A percentile compares a stretch with the other conserved stretches of the same genome.
Conservation (phyloP, 2,113 vertebrate species). For the Hyaena hyaena region DNA sequence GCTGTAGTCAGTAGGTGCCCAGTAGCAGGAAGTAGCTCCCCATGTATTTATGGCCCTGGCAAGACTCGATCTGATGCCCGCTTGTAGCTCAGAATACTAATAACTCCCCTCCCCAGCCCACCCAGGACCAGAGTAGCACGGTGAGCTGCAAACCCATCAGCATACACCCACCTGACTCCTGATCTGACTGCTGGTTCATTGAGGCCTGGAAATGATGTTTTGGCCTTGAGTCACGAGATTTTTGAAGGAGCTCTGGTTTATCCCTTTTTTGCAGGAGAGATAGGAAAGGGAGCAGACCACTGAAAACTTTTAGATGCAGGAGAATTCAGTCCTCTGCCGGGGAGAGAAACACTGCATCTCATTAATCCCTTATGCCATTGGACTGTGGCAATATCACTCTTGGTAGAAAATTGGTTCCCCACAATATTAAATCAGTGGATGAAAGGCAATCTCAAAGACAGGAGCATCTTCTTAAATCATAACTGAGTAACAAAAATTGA, state of each 20-base stretch:
- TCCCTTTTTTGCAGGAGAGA: neutral
- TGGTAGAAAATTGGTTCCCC: constrained; percentile 71
- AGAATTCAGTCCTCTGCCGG: constrained; percentile 56
- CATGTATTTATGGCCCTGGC: constrained; percentile 74
- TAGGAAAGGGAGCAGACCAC: constrained; percentile 50
- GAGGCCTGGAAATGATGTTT: constrained; percentile 53
- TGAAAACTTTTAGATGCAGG: constrained; percentile 53
- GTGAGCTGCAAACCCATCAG: constrained; percentile 56
- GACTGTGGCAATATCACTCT: constrained; percentile 39
- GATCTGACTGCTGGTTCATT: constrained; percentile 69
- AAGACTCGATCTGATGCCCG: constrained; percentile 67
- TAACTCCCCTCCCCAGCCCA: neutral
- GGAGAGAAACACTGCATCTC: constrained; percentile 62
- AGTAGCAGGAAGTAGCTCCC: constrained; percentile 62
- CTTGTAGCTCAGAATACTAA: constrained; percentile 51
- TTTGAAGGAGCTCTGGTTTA: constrained; percentile 23
- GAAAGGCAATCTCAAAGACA: constrained; percentile 38
- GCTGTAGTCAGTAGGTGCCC: constrained; percentile 69
- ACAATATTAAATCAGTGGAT: constrained; percentile 66
- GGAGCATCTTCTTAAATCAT: constrained; percentile 12
- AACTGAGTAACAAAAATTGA: neutral
- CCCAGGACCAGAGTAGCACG: constrained; percentile 32
- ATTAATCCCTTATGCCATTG: constrained; percentile 39
- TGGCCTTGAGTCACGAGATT: constrained; percentile 59
- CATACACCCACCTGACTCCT: constrained; percentile 36